Evolutionary conservation across 2,888 invertebrate species (phyloP).

Genomic region (Cephus nigrinus): DNA sequence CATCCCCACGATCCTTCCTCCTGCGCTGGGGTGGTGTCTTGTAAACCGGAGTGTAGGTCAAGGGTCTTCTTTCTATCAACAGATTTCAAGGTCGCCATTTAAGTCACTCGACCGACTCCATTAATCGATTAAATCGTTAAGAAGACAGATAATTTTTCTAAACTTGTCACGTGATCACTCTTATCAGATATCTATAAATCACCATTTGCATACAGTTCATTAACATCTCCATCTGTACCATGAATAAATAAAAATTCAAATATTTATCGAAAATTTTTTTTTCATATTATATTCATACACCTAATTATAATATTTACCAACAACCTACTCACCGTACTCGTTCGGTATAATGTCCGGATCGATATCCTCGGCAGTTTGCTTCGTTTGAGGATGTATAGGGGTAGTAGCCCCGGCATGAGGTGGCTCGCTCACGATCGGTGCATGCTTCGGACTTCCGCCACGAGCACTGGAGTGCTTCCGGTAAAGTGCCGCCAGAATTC

Average conservation of each 20-base stretch:
- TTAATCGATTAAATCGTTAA: constrained; percentile 43
- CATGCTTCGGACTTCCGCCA: constrained; percentile 60
- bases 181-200: not conserved
- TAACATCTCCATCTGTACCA: not conserved
- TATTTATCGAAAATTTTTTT: not conserved
- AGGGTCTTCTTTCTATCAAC: constrained; percentile 59
- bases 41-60: constrained; percentile 59
- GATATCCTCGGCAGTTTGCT: constrained; percentile 75
- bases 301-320: not conserved
- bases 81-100: constrained; percentile 47
- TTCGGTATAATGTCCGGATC: constrained; percentile 91
- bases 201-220: no score
- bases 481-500: constrained; percentile 81
- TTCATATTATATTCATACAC: not conserved
- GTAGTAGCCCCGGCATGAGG: constrained; percentile 64
- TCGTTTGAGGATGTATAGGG: constrained; percentile 67
- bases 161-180: not conserved
- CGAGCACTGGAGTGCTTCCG: constrained; percentile 63
- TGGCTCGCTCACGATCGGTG: constrained; percentile 60
- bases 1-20: constrained; percentile 50
- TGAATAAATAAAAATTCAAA: not conserved
- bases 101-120: constrained; percentile 14
- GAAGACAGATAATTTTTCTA: not conserved
- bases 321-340: constrained; percentile 79
- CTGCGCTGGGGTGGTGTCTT: constrained; percentile 60